Conservation (phyloP, 2,113 vertebrate genomes). For the Daboia siamensis region DNA sequence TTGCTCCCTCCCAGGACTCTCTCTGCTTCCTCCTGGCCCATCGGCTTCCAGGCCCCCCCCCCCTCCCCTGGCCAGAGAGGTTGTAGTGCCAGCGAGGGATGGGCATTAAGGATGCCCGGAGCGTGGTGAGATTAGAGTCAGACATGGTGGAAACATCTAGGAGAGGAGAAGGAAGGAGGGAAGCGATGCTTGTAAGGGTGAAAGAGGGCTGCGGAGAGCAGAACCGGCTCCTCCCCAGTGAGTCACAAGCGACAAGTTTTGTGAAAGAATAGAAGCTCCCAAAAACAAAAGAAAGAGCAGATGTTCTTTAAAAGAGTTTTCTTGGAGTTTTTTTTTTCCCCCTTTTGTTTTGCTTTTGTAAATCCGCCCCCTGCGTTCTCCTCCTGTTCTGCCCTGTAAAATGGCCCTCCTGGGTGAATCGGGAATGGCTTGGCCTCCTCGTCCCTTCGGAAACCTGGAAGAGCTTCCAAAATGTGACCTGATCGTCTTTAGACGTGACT, state of each 20-base stretch:
- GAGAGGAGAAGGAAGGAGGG: not conserved
- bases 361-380: not conserved
- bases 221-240: constrained; percentile 52
- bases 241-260: constrained; percentile 62
- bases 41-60: not conserved
- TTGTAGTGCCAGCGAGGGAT: not conserved
- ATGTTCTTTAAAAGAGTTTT: not conserved
- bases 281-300: not conserved
- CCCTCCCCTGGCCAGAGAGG: not conserved
- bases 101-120: not conserved
- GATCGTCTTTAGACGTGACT: not conserved
- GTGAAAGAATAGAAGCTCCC: constrained; percentile 61
- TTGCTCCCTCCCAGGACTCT: not conserved
- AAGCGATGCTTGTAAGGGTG: constrained; percentile 25
- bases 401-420: not conserved
- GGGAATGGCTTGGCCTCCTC: not conserved
- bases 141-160: not conserved
- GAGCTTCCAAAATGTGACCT: not conserved
- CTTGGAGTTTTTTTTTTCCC: too few relatives aligned
- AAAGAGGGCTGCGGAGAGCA: constrained; percentile 40
- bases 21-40: not conserved
- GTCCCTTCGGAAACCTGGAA: not conserved
- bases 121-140: not conserved
- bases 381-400: not conserved
- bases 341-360: not conserved